Evolutionary conservation across 2,888 invertebrate species (phyloP).

Genomic region (Drosophila cracens): DNA sequence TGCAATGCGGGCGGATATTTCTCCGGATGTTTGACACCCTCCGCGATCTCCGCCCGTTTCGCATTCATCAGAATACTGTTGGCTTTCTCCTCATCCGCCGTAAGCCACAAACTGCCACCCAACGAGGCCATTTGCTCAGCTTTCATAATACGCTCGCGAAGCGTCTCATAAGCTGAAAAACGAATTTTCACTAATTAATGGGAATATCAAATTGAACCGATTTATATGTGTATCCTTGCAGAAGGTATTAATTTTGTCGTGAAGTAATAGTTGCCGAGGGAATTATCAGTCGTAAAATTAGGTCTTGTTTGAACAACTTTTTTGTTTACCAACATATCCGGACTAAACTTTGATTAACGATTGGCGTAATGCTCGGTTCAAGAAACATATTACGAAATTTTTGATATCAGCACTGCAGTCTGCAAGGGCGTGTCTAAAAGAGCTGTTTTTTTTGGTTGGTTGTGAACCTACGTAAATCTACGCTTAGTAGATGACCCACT

Average conservation of each 20-base stretch:
- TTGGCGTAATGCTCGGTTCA: neutral
- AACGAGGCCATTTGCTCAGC: constrained; percentile 80
- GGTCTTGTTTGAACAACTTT: neutral
- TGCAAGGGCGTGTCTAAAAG: neutral
- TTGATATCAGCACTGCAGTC: neutral
- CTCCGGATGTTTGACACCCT: constrained; percentile 81
- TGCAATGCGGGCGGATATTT: constrained; percentile 87
- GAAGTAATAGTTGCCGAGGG: neutral
- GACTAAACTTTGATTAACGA: neutral
- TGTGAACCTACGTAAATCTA: constrained; percentile 56
- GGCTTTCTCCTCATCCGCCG: constrained; percentile 83
- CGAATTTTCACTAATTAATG: neutral
- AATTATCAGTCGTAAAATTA: neutral
- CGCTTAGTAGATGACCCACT: constrained; percentile 32
- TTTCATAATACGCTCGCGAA: constrained; percentile 83
- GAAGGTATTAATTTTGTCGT: neutral
- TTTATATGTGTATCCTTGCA: neutral
- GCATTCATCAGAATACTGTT: constrained; percentile 84
- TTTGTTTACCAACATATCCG: neutral
- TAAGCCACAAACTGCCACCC: constrained; percentile 83
- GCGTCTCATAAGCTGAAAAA: constrained; percentile 80
- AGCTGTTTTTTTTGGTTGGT: neutral
- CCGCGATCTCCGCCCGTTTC: constrained; percentile 83
- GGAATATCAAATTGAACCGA: neutral
- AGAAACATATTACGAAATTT: neutral